These are phyloP conservation scores for Melanerpes aurifrons DNA, from an alignment of 2,113 vertebrate species.

Conservation along the genomic window DNA sequence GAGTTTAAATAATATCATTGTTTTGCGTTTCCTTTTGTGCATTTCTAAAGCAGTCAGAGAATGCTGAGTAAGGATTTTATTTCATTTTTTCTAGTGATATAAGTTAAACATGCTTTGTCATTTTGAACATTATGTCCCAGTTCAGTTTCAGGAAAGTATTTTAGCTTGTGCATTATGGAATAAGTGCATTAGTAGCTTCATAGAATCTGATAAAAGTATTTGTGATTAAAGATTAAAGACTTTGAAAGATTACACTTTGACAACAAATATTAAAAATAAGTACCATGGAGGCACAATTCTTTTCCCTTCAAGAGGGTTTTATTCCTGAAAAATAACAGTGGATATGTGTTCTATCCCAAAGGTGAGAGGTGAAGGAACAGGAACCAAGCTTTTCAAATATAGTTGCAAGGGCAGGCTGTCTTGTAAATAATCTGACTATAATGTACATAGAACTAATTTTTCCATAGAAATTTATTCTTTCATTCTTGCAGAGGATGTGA, in stretches of 20 bases:
- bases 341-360: not conserved
- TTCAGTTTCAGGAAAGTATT: not conserved
- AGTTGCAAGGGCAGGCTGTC: not conserved
- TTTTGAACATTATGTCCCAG: not conserved
- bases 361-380: not conserved
- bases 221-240: not conserved
- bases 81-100: not conserved
- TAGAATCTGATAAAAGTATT: not conserved
- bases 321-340: not conserved
- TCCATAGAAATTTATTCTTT: not conserved
- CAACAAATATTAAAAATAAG: not conserved
- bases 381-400: not conserved
- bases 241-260: not conserved
- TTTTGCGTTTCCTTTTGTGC: not conserved
- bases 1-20: not conserved
- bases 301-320: not conserved
- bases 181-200: not conserved
- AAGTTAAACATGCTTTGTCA: not conserved
- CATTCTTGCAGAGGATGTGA: not conserved
- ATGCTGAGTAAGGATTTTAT: not conserved
- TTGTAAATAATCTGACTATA: not conserved
- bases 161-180: not conserved
- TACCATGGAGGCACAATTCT: not conserved
- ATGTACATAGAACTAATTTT: not conserved
- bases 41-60: not conserved